Base-by-base conservation (phyloP, 2,797 vertebrate genomes). In the Sebastes kiyomatsui region DNA sequence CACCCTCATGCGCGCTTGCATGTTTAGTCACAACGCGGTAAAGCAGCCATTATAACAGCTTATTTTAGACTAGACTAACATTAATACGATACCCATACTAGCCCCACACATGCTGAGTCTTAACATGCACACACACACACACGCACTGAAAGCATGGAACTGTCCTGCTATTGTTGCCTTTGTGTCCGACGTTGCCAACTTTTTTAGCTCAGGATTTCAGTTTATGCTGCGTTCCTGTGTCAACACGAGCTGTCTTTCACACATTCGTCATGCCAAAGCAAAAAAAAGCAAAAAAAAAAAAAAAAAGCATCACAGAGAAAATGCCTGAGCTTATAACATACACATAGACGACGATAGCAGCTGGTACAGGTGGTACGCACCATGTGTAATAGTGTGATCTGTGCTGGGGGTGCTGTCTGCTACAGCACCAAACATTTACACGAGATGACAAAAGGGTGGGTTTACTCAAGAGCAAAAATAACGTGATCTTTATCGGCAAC, bases 121-220 rank as follows among this genome's bases (percentile, higher is more conserved):
- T 22, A 67, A 71, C 78, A 75, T 27, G 35, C 10, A 73, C 42
- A 75, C 64, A 27, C 72, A 72, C 27, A 27, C 27, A 27, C 27
- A 27, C 62, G 60, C 75, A 73, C 54, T 38, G 38, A 77, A 75
- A 84, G 87, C 79, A 86, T 84, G 86, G 79, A 59, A 52, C 55
- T 54, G 73, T 87, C 82, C 82, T 73, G 82, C 86, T 88, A 35
- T 42, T 32, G 85, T 85, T 93, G 92, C 93, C 92, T 93, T 94
- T 77, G 72, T 84, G 76, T 90, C 87, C 74, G 27, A 65, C 8
- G 88, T 90, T 92, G 88, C 88, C 87, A 81, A 91, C 73, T 70
- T 75, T 81, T 87, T 77, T 73, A 52, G 81, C 92, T 93, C 92
- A 93, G 93, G 92, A 92, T 89, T 91, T 93, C 66, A 86, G 90